Percentiles rank a stretch among this genome's conserved stretches.
phyloP scores from a whole-genome alignment of 2,888 invertebrate genomes.

The Linnaemya tessellans region DNA sequence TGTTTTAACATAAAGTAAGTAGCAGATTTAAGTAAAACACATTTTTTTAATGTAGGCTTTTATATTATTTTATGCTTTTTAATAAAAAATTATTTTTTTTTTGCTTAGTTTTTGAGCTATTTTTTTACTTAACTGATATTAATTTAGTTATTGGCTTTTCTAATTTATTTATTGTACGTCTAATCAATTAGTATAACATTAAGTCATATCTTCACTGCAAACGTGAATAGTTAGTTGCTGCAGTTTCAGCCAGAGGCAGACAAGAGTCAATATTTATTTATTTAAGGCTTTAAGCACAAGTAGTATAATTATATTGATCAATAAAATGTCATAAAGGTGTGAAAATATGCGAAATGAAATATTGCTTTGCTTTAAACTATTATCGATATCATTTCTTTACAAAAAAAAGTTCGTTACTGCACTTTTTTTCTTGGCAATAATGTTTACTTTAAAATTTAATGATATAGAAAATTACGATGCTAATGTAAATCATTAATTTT shows the following conservation, averaged over 20 bases:
- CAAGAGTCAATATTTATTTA: constrained; percentile 6
- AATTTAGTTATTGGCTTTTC: constrained; percentile 53
- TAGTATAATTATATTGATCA: background rate
- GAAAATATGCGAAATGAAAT: constrained; percentile 8
- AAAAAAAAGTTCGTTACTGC: no score
- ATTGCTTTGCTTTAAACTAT: background rate
- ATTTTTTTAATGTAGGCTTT: background rate
- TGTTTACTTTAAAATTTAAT: no score
- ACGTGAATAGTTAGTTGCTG: background rate
- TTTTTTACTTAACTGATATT: background rate
- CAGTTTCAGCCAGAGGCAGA: background rate
- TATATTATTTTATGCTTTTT: no score
- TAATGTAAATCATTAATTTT: no score
- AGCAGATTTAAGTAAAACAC: background rate
- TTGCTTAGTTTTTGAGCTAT: no score
- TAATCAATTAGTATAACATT: background rate
- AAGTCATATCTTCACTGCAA: background rate
- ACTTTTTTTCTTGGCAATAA: no score
- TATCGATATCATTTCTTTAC: no score
- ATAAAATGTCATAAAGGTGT: constrained; percentile 4
- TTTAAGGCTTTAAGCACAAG: constrained; percentile 8
- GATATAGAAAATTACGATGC: no score
- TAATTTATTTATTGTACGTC: background rate
- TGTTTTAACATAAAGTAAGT: constrained; percentile 49
- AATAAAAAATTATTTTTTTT: no score